These are phyloP conservation scores for Drosophila tripunctata DNA, from an alignment of 2,888 invertebrate species.

Conservation along the genomic window DNA sequence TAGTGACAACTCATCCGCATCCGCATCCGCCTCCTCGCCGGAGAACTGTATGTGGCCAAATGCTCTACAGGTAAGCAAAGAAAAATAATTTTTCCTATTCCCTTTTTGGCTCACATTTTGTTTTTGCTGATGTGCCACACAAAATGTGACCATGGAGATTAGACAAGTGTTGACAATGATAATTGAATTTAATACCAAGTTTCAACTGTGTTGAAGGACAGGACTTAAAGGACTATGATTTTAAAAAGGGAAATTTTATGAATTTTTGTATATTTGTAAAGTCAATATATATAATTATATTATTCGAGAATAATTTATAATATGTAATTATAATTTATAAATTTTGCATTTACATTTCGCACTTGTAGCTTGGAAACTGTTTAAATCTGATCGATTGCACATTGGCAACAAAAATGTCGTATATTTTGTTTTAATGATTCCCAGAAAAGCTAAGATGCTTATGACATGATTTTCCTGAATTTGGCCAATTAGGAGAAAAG, in stretches of 20 bases:
- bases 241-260: too few relatives aligned
- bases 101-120: background rate
- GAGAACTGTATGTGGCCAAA: constrained; percentile 89
- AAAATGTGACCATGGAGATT: constrained; percentile 20
- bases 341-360: too few relatives aligned
- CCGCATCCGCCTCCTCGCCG: constrained; percentile 62
- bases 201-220: background rate
- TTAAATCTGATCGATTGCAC: background rate
- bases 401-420: background rate
- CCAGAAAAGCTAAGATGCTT: background rate
- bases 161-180: constrained; percentile 16
- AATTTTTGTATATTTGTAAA: too few relatives aligned
- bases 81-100: background rate
- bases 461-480: constrained; percentile 6
- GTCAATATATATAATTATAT: too few relatives aligned
- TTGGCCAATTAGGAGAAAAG: constrained; percentile 14
- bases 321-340: too few relatives aligned
- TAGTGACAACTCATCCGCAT: constrained; percentile 40
- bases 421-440: background rate
- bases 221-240: too few relatives aligned
- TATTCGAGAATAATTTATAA: too few relatives aligned
- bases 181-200: constrained; percentile 12
- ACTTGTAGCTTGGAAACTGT: too few relatives aligned
- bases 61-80: constrained; percentile 89
- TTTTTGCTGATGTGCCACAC: constrained; percentile 4